Conservation (phyloP, 2,113 vertebrate genomes). For the Amphilophus citrinellus region DNA sequence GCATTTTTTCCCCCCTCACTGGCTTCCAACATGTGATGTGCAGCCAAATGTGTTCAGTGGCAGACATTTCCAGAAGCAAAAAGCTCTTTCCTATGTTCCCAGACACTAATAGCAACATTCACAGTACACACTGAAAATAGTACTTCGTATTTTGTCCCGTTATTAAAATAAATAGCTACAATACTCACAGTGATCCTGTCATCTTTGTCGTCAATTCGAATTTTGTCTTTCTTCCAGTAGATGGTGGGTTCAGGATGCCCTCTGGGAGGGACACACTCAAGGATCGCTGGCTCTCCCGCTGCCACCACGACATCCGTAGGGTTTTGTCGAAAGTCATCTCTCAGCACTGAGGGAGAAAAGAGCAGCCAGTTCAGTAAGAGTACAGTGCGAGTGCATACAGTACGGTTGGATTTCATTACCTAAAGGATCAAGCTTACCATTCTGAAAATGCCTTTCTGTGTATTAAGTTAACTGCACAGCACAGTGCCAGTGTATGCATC, state of each 20-base stretch:
- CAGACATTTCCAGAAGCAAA: not conserved
- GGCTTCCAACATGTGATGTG: not conserved
- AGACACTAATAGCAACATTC: not conserved
- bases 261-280: conserved; percentile 96
- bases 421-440: not conserved
- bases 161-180: not conserved
- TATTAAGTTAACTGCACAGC: not conserved
- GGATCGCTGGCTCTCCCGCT: conserved; percentile 94
- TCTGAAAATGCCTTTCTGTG: not conserved
- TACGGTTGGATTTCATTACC: not conserved
- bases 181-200: conserved; percentile 93
- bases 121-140: not conserved
- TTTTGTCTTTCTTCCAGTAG: conserved; percentile 99
- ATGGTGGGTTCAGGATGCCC: conserved; percentile 98
- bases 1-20: not conserved
- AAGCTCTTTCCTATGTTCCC: not conserved
- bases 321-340: conserved; percentile 98
- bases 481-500: conserved; percentile 8
- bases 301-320: conserved; percentile 97
- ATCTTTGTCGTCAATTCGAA: conserved; percentile 93
- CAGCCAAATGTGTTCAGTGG: not conserved
- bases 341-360: conserved; percentile 84
- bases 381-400: not conserved
- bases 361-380: conserved; percentile 9
- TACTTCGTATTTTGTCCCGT: not conserved